A percentile compares a stretch with the other conserved stretches of the same genome.
Evolutionary conservation across 2,797 vertebrate species (phyloP).

Genomic region (Austrolebias charrua): DNA sequence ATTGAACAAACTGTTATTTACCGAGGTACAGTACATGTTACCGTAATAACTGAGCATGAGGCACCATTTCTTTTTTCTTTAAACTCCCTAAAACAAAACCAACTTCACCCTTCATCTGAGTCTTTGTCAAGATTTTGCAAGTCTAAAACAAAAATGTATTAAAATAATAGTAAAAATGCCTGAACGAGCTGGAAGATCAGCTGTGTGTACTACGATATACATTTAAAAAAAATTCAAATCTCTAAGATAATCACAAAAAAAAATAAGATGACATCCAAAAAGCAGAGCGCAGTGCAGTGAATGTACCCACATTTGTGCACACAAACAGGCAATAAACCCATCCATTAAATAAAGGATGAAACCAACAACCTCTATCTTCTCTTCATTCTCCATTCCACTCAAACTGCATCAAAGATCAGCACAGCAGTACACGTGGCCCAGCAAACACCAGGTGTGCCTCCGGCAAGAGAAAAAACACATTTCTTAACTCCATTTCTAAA

Average conservation of each 20-base stretch:
- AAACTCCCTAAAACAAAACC: neutral
- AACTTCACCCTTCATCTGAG: slow-evolving; percentile 5
- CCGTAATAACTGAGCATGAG: too few species aligned
- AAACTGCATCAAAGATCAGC: neutral
- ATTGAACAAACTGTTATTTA: neutral
- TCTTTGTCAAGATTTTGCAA: neutral
- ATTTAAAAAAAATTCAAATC: slow-evolving; percentile 10
- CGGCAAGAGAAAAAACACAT: slow-evolving; percentile 13
- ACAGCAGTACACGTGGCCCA: neutral
- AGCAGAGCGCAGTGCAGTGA: slow-evolving; percentile 8
- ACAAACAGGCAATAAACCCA: slow-evolving; percentile 15
- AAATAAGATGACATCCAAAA: slow-evolving; percentile 10
- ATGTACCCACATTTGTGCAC: slow-evolving; percentile 14
- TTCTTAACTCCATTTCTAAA: slow-evolving; percentile 11
- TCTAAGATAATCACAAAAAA: slow-evolving; percentile 1
- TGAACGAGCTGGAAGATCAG: neutral
- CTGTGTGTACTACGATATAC: neutral
- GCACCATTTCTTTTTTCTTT: neutral
- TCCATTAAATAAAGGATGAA: slow-evolving; percentile 11
- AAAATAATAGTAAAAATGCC: slow-evolving; percentile 7
- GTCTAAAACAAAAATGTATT: neutral
- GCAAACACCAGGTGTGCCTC: slow-evolving; percentile 25
- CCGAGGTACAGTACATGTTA: neutral
- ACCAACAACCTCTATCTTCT: slow-evolving; percentile 9
- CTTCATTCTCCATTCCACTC: neutral